Percentiles rank a stretch among this genome's conserved stretches.
These are phyloP conservation scores for Plecotus auritus DNA, from an alignment of 2,113 vertebrate genomes.

Conservation along the genomic window DNA sequence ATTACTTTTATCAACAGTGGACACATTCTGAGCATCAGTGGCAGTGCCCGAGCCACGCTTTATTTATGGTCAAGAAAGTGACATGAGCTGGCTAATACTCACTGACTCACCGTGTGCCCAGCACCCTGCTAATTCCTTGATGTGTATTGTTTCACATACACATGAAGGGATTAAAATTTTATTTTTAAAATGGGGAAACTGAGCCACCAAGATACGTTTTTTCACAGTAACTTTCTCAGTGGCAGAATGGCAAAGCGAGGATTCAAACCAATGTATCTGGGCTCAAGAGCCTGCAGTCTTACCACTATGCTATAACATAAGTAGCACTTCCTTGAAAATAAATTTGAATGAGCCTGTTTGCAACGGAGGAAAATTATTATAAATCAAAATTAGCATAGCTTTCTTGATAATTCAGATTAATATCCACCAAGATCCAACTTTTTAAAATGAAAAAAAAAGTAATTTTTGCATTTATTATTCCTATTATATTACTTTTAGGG, in stretches of 20 bases:
- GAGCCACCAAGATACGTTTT: not conserved
- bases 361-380: not conserved
- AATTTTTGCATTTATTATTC: not conserved
- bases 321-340: not conserved
- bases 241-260: not conserved
- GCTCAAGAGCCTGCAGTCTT: not conserved
- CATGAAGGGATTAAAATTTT: too few relatives aligned
- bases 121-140: not conserved
- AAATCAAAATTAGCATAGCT: not conserved
- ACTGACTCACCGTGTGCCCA: too few relatives aligned
- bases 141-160: not conserved
- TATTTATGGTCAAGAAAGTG: not conserved
- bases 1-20: not conserved
- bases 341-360: not conserved
- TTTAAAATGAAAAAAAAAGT: not conserved
- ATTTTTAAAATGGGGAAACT: not conserved
- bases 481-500: not conserved
- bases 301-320: not conserved
- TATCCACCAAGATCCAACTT: not conserved
- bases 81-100: not conserved
- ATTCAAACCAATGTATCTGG: not conserved
- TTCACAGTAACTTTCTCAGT: not conserved
- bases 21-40: not conserved
- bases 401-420: not conserved
- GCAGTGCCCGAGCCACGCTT: not conserved